phyloP scores from a whole-genome alignment of 2,888 invertebrate genomes.

The Hyalella azteca region DNA sequence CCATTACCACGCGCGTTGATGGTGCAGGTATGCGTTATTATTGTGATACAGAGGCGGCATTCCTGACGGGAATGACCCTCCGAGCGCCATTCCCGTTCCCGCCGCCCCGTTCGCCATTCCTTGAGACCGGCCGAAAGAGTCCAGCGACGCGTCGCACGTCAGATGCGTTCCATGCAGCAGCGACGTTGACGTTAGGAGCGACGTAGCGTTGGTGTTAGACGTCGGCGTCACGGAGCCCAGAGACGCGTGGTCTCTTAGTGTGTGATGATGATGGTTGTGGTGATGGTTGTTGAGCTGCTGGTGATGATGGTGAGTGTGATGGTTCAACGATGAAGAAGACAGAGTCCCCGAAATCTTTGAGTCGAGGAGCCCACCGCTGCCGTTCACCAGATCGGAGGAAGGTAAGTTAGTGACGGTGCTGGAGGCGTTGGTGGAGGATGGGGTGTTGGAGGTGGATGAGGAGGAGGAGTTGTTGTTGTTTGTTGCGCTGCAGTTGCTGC shows the following conservation, averaged over 20 bases:
- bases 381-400: neutral
- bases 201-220: neutral
- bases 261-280: constrained; percentile 22
- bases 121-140: constrained; percentile 29
- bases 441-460: constrained; percentile 16
- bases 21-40: constrained; percentile 57
- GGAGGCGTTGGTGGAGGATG: constrained; percentile 18
- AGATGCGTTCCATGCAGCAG: constrained; percentile 39
- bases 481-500: constrained; percentile 43
- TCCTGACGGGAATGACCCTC: constrained; percentile 45
- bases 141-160: constrained; percentile 40
- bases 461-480: constrained; percentile 13
- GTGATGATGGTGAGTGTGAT: constrained; percentile 14
- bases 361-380: neutral
- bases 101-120: constrained; percentile 45
- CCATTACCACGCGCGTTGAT: constrained; percentile 57
- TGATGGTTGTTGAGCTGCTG: constrained; percentile 26
- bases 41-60: constrained; percentile 58
- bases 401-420: constrained; percentile 7
- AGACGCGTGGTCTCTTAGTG: neutral
- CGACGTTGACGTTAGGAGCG: neutral
- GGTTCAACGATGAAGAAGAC: neutral
- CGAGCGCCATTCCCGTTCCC: constrained; percentile 41
- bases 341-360: neutral
- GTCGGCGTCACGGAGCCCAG: neutral